A percentile compares a stretch with the other conserved stretches of the same genome.
Evolutionary conservation across 2,888 invertebrate genomes (phyloP).

Genomic region (Parnassius mnemosyne): DNA sequence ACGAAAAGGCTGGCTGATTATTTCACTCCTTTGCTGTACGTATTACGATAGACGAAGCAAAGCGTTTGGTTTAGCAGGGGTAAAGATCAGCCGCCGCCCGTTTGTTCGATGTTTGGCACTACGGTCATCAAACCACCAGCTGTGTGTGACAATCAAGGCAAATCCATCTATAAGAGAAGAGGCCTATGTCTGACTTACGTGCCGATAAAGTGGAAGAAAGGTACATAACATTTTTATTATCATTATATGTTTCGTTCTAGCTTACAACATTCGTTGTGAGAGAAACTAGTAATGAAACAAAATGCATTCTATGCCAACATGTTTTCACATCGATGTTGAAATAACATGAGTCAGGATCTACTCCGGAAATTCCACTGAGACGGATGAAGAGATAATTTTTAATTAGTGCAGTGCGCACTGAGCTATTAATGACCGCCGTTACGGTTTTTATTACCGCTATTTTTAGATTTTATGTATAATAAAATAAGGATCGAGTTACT

Average conservation of each 20-base stretch:
- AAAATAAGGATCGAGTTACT: constrained; percentile 19
- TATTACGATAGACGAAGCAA: too few relatives aligned
- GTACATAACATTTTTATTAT: too few relatives aligned
- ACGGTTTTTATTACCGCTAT: constrained; percentile 22
- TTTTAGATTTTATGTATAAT: constrained; percentile 22
- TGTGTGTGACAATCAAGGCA: too few relatives aligned
- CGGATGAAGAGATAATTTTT: constrained; percentile 29
- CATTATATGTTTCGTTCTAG: background rate
- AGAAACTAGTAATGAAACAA: constrained; percentile 8
- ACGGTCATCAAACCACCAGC: too few relatives aligned
- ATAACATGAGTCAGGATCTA: constrained; percentile 18
- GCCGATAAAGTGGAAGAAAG: too few relatives aligned
- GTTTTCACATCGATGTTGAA: constrained; percentile 22
- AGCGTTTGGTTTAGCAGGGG: too few relatives aligned
- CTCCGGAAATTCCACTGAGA: constrained; percentile 27
- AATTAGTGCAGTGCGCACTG: constrained; percentile 26
- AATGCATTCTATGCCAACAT: constrained; percentile 13
- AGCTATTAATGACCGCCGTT: constrained; percentile 22
- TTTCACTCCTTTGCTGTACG: too few relatives aligned
- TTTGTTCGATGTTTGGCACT: too few relatives aligned
- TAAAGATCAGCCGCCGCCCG: too few relatives aligned
- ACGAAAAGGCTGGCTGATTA: too few relatives aligned
- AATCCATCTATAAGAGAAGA: too few relatives aligned
- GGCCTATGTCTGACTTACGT: too few relatives aligned
- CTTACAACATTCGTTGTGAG: background rate